Evolutionary conservation across 2,888 invertebrate species (phyloP), one percentile per base, ranked within the genome.

Genomic region (Hololepta plana): DNA sequence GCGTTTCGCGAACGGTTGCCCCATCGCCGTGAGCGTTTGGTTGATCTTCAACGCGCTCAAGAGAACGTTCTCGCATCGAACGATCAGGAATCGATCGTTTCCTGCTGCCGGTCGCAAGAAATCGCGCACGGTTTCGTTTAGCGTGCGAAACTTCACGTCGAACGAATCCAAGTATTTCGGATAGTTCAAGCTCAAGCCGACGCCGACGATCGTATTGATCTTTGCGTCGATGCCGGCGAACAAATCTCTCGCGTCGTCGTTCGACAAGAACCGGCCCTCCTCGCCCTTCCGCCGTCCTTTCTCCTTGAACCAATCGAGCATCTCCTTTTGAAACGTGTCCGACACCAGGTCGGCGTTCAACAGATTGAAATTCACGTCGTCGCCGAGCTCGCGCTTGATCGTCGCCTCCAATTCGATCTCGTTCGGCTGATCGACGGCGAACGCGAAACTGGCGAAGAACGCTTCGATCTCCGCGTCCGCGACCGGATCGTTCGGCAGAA

Each of bases 311-410:
- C 17, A 17, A n/a, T 17, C 17, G 7, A 17, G n/a, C 17, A 17
- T 17, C n/a, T 17, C 17, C n/a, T n/a, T 17, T 17, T 17, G 17
- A 17, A 17, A 17, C 17, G 17, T 8, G n/a, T 17, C 17, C 7
- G 17, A 17, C 17, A 17, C 17, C n/a, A 17, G 17, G n/a, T 17
- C 17, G n/a, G 17, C 17, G n/a, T 17, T 17, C 7, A 17, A n/a
- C n/a, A 17, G n/a, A 17, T 17, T 17, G n/a, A 17, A 17, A 8
- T 17, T 7, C 7, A 7, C n/a, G n/a, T 7, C 7, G n/a, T 17
- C 17, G 7, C 17, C 17, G 7, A 17, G 7, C n/a, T 17, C 17
- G n/a, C 17, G 17, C n/a, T 7, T 17, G n/a, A 17, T 17, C 7
- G n/a, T 17, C 7, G 7, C 17, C n/a, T n/a, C 17, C n/a, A 17